A percentile compares a stretch with the other conserved stretches of the same genome.
These are phyloP conservation scores for Norana najaformis DNA, from an alignment of 2,888 invertebrate species.

Conservation along the genomic window DNA sequence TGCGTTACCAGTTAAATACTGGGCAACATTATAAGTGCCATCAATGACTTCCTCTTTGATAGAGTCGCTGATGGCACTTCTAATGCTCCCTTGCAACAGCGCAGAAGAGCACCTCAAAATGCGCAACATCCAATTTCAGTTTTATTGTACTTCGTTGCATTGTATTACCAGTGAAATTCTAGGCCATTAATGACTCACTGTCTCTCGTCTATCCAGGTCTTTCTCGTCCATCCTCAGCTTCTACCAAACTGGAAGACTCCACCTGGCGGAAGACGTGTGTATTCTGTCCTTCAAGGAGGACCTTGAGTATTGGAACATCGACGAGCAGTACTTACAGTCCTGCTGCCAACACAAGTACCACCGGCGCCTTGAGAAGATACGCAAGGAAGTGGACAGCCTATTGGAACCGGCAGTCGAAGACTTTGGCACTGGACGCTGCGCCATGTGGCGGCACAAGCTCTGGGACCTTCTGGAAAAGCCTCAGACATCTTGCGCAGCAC, in stretches of 20 bases:
- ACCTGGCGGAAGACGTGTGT: slow-evolving; percentile 98
- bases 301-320: slow-evolving; percentile 97
- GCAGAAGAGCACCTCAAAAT: too few species aligned
- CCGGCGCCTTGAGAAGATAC: slow-evolving; percentile 93
- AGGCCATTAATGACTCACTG: background rate
- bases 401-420: slow-evolving; percentile 76
- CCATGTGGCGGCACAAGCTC: slow-evolving; percentile 92
- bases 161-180: too few species aligned
- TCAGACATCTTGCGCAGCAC: slow-evolving; percentile 91
- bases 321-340: slow-evolving; percentile 93
- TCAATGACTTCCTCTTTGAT: too few species aligned
- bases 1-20: too few species aligned
- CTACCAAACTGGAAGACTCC: slow-evolving; percentile 92
- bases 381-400: slow-evolving; percentile 94
- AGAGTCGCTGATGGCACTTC: too few species aligned
- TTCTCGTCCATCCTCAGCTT: slow-evolving; percentile 96
- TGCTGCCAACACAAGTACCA: slow-evolving; percentile 99
- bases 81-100: too few species aligned
- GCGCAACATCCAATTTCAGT: too few species aligned
- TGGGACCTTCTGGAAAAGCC: slow-evolving; percentile 98
- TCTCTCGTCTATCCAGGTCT: slow-evolving; percentile 68
- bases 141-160: too few species aligned
- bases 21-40: too few species aligned
- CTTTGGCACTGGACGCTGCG: slow-evolving; percentile 83
- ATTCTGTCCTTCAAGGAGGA: slow-evolving; percentile 97